phyloP scores from a whole-genome alignment of 2,113 vertebrate genomes.

The Tupaia tana region DNA sequence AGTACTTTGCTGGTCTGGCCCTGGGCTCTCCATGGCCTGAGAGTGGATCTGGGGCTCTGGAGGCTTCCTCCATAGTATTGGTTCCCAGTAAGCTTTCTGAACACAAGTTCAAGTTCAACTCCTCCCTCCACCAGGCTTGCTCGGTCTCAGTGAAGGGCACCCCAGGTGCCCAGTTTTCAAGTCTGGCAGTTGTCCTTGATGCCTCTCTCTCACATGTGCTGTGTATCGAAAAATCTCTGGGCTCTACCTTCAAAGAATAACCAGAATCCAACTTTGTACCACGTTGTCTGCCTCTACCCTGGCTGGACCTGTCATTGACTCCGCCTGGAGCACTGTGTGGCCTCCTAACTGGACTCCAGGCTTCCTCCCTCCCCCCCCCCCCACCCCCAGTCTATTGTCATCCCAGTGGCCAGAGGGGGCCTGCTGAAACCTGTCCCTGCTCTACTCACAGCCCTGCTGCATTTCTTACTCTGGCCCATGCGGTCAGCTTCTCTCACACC shows the following conservation, averaged over 20 bases:
- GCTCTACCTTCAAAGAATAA: background rate
- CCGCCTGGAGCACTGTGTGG: background rate
- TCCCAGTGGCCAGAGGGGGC: background rate
- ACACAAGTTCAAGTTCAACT: background rate
- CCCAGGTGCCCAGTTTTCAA: background rate
- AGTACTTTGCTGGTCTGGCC: background rate
- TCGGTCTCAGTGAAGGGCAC: too few species aligned
- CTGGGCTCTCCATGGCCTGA: background rate
- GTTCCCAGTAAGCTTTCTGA: background rate
- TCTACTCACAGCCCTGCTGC: background rate
- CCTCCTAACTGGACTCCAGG: background rate
- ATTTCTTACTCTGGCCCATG: background rate
- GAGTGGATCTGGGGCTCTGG: background rate
- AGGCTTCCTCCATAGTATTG: background rate
- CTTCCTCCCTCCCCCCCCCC: background rate
- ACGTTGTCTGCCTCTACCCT: background rate
- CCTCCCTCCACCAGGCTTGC: background rate
- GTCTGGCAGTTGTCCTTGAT: background rate
- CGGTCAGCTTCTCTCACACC: background rate
- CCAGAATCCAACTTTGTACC: background rate
- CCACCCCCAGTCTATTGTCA: background rate
- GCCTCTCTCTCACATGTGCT: accelerated
- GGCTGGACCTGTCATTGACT: accelerated
- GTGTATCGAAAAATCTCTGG: background rate
- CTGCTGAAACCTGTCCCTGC: background rate